These are phyloP conservation scores for Actenoides hombroni DNA, from an alignment of 2,113 vertebrate species.

Conservation along the genomic window DNA sequence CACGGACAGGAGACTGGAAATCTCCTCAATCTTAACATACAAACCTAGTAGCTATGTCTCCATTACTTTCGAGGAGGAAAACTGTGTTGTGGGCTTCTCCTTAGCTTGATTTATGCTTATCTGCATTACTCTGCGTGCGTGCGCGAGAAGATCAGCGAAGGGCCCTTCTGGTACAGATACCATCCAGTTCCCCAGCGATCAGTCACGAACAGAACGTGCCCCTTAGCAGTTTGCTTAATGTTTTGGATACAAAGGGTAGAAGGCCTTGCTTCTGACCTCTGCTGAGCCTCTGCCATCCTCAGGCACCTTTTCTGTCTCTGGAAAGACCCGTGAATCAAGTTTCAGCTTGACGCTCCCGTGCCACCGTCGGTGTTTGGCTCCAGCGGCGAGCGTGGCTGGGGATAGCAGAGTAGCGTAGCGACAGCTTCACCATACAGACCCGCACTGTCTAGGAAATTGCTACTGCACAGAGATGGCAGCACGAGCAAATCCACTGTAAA, in stretches of 20 bases:
- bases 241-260: background rate
- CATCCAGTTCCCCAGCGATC: background rate
- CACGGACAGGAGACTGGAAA: background rate
- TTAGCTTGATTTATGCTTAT: background rate
- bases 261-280: background rate
- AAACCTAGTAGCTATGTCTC: background rate
- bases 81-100: background rate
- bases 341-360: background rate
- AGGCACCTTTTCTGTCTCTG: background rate
- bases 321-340: background rate
- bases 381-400: background rate
- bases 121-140: background rate
- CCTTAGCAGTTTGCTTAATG: background rate
- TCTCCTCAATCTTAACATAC: background rate
- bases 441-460: conserved; percentile 33
- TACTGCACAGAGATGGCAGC: background rate
- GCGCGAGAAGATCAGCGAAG: background rate
- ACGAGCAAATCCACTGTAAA: background rate
- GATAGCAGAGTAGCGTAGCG: conserved; percentile 26
- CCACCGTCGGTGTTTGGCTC: background rate
- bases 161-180: background rate
- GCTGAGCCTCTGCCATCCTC: background rate
- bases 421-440: conserved; percentile 30
- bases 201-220: background rate
- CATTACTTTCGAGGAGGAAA: background rate